Conservation (phyloP, 2,113 vertebrate genomes). For the Euleptes europaea region DNA sequence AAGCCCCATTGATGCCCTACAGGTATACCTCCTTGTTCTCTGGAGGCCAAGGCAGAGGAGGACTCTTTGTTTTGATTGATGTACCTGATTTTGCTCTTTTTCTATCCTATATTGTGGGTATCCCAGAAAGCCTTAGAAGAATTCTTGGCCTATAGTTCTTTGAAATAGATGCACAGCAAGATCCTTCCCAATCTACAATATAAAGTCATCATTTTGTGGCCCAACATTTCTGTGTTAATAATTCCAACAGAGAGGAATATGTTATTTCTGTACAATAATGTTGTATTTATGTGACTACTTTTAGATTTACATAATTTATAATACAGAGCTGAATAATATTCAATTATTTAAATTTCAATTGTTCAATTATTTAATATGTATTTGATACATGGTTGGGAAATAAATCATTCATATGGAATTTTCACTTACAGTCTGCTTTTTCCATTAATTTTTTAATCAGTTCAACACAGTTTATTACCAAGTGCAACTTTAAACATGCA, state of each 20-base stretch:
- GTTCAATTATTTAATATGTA: slow-evolving; percentile 22
- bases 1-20: no score
- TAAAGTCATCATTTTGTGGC: neutral
- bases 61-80: no score
- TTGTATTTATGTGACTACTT: neutral
- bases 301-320: slow-evolving; percentile 21
- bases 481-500: neutral
- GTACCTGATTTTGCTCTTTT: no score
- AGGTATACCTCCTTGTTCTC: no score
- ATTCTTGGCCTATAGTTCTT: neutral
- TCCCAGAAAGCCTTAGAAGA: no score
- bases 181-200: neutral
- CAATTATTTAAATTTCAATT: slow-evolving; percentile 25
- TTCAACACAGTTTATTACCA: neutral
- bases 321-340: slow-evolving; percentile 14
- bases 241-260: neutral
- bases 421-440: slow-evolving; percentile 3
- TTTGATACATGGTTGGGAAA: slow-evolving; percentile 19
- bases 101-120: no score
- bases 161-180: neutral
- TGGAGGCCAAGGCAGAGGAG: no score
- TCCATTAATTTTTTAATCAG: slow-evolving; percentile 22
- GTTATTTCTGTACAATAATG: neutral
- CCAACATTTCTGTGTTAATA: slow-evolving; percentile 8
- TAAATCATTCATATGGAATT: slow-evolving; percentile 21